phyloP scores from a whole-genome alignment of 2,113 vertebrate genomes.

The Dascyllus trimaculatus region DNA sequence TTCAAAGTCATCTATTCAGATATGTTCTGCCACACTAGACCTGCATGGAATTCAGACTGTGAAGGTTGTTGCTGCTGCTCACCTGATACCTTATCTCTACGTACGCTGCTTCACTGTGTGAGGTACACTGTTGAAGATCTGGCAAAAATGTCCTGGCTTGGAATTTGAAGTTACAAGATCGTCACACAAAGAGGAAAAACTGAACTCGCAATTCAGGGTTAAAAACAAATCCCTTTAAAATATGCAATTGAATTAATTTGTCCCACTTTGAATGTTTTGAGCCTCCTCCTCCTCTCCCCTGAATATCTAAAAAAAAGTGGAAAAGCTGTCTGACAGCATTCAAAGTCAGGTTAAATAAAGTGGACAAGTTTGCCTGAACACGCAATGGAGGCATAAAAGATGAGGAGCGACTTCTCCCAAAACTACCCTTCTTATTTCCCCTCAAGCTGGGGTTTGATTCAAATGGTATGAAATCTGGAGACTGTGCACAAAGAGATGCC shows the following conservation, averaged over 20 bases:
- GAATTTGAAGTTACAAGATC: slow-evolving; percentile 15
- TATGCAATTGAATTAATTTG: slow-evolving; percentile 17
- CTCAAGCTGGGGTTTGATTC: slow-evolving; percentile 2
- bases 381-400: slow-evolving; percentile 28
- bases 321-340: slow-evolving; percentile 19
- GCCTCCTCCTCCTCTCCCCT: background rate
- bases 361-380: slow-evolving; percentile 26
- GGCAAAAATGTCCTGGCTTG: background rate
- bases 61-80: background rate
- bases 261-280: background rate
- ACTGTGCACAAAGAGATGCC: background rate
- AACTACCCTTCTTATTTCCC: slow-evolving; percentile 16
- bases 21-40: background rate
- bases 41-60: background rate
- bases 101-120: background rate
- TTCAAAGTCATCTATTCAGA: too few species aligned
- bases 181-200: background rate
- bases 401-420: slow-evolving; percentile 14
- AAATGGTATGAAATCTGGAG: background rate
- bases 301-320: slow-evolving; percentile 1
- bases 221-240: slow-evolving; percentile 7
- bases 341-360: slow-evolving; percentile 29
- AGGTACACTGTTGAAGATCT: background rate
- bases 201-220: background rate
- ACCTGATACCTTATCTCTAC: background rate